Evolutionary conservation across 2,797 vertebrate species (phyloP), one percentile per base, ranked within the genome.

Genomic region (Chrysocyon brachyurus): DNA sequence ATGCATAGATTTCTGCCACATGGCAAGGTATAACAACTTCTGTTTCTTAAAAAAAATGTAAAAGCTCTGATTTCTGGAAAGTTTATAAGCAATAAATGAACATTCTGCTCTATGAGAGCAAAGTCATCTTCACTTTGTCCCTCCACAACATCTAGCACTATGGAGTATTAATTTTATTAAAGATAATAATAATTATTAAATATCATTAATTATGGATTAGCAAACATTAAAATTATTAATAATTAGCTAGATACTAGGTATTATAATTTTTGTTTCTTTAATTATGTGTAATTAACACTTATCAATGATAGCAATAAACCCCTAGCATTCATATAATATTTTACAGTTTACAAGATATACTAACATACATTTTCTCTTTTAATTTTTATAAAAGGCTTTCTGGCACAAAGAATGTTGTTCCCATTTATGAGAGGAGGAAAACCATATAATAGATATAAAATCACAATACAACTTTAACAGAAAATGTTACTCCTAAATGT

Each of bases 191-290:
- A 46, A 72, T 77, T 33, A 77, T 36, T 79, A 91, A 77, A 11
- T 92, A 17, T 72, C 24, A 96, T 91, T 77, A 72, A 79, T 66
- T 84, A 84, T 73, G 17, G 81, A 85, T 68, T 72, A 33, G 56
- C 36, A 88, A 66, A 49, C 33, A 93, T 70, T 86, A 79, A 9
- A 73, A 95, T 66, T 36, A 68, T 49, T 56, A 85, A 46, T 68
- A 75, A 95, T 85, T 75, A 82, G 9, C n/a, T 66, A 26, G 52
- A 83, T 83, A 36, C 33, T 93, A 21, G 59, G 72, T 96, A 85
- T 59, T 93, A 89, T 54, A 28, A 77, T 79, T 90, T 96, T 96
- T 84, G 81, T 97, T 83, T 84, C 2, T 40, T 68, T 72, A 81
- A 88, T 54, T 88, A 87, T 28, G 61, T 83, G 16, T 81, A 94